Evolutionary conservation across 2,888 invertebrate species (phyloP), one percentile per base, ranked within the genome.

Genomic region (Lobophora halterata): DNA sequence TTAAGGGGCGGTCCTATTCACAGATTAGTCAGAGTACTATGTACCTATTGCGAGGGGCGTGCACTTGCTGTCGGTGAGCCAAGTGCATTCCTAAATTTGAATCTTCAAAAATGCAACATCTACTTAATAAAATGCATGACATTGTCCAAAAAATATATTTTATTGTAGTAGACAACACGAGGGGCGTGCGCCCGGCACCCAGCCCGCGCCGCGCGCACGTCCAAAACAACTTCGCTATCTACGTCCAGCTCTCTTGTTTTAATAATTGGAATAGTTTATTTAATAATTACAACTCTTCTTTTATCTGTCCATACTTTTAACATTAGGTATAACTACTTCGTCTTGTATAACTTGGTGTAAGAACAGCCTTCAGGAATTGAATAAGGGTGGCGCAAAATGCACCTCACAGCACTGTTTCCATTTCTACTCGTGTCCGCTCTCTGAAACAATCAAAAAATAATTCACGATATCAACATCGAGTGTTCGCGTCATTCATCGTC

Each of bases 351-450:
- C 87, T 86, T 86, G 86, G 87, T 86, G 87, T 87, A 87, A 86
- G 86, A 85, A 85, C 87, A 86, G 87, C 87, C 87, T 87, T 86
- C 79, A 86, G 83, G 83, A 86, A 86, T 87, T 87, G 87, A 86
- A 82, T 79, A 71, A 82, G 69, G 74, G 76, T 83, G 85, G 81
- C 79, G 83, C 71, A 79, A 83, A 71, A 83, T 67, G 66, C 85
- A 72, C 85, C 88, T 94, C 94, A 95, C 92, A 95, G 94, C 89
- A 95, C 95, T 75, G 95, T 96, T 90, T 96, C 95, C 93, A 95
- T 95, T 90, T 96, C 95, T 65, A 95, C 95, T 93, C 87, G 92
- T 89, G 78, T 90, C 83, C 71, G 89, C 74, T 73, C 88, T 72
- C 87, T 86, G 72, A 19, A 80, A 83, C 31, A 38, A 50, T 44